Conservation (phyloP, 2,888 invertebrate species). For the Philopedon plagiatum region DNA sequence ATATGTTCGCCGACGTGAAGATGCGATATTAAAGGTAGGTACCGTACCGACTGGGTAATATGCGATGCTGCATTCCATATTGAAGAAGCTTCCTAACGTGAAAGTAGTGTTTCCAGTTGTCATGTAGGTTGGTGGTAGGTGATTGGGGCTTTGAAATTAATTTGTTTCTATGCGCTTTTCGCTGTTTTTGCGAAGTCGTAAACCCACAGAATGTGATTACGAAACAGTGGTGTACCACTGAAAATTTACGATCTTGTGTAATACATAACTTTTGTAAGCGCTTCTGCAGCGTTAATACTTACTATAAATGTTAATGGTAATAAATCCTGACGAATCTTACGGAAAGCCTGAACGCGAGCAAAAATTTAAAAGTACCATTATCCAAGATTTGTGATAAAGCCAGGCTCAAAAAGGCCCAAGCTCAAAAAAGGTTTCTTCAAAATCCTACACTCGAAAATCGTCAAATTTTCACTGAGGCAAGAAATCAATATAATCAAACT, state of each 20-base stretch:
- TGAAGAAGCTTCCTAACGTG: slow-evolving; percentile 67
- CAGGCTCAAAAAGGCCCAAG: too few species aligned
- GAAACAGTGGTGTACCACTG: slow-evolving; percentile 13
- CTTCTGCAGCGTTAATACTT: too few species aligned
- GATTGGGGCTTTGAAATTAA: slow-evolving; percentile 40
- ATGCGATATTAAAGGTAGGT: slow-evolving; percentile 57
- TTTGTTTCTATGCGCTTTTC: slow-evolving; percentile 40
- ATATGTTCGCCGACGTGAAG: slow-evolving; percentile 36
- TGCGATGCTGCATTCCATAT: slow-evolving; percentile 63
- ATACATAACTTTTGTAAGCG: too few species aligned
- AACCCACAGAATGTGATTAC: slow-evolving; percentile 28
- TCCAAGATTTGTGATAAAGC: too few species aligned
- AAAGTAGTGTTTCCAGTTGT: slow-evolving; percentile 65
- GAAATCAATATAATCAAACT: too few species aligned
- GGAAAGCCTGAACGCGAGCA: too few species aligned
- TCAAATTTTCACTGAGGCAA: too few species aligned
- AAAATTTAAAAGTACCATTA: too few species aligned
- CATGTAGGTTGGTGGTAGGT: slow-evolving; percentile 44
- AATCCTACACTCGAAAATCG: too few species aligned
- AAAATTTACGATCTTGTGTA: not conserved
- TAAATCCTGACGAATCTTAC: too few species aligned
- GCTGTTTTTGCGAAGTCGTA: slow-evolving; percentile 28
- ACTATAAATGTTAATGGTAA: too few species aligned
- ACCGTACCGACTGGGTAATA: slow-evolving; percentile 54
- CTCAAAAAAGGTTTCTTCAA: too few species aligned